A percentile compares a stretch with the other conserved stretches of the same genome.
Evolutionary conservation across 2,888 invertebrate species (phyloP).

Genomic region (Ceramica pisi): DNA sequence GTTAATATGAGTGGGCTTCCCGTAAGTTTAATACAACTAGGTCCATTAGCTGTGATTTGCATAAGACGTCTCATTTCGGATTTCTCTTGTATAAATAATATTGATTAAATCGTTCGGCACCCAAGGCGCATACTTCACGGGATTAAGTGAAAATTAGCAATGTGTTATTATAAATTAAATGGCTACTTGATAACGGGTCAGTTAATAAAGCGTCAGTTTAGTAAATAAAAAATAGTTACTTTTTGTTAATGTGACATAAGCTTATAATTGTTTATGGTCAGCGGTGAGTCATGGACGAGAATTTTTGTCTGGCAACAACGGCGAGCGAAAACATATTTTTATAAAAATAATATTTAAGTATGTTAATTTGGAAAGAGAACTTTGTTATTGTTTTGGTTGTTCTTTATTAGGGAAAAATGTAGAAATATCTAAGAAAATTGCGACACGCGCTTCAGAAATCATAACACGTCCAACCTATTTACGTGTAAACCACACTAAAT

Average conservation of each 20-base stretch:
- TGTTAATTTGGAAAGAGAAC: slow-evolving; percentile 27
- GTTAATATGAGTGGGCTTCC: slow-evolving; percentile 73
- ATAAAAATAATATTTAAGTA: slow-evolving; percentile 10
- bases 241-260: slow-evolving; percentile 51
- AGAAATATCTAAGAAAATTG: slow-evolving; percentile 55
- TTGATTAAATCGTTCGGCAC: slow-evolving; percentile 73
- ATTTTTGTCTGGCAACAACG: slow-evolving; percentile 13
- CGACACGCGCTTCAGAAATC: slow-evolving; percentile 66
- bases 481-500: slow-evolving; percentile 78
- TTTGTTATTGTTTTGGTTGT: slow-evolving; percentile 49
- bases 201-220: slow-evolving; percentile 68
- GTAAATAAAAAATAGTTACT: slow-evolving; percentile 69
- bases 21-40: slow-evolving; percentile 74
- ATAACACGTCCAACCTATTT: slow-evolving; percentile 81
- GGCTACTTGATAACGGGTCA: slow-evolving; percentile 74
- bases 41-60: slow-evolving; percentile 81
- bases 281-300: slow-evolving; percentile 45
- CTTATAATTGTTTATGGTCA: slow-evolving; percentile 56
- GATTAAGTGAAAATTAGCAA: slow-evolving; percentile 84
- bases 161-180: slow-evolving; percentile 79
- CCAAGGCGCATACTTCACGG: slow-evolving; percentile 71
- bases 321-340: slow-evolving; percentile 23
- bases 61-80: slow-evolving; percentile 80
- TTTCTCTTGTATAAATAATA: slow-evolving; percentile 78
- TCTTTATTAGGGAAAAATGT: slow-evolving; percentile 47